These are phyloP conservation scores for Pecten maximus DNA, from an alignment of 2,888 invertebrate genomes.

Conservation along the genomic window DNA sequence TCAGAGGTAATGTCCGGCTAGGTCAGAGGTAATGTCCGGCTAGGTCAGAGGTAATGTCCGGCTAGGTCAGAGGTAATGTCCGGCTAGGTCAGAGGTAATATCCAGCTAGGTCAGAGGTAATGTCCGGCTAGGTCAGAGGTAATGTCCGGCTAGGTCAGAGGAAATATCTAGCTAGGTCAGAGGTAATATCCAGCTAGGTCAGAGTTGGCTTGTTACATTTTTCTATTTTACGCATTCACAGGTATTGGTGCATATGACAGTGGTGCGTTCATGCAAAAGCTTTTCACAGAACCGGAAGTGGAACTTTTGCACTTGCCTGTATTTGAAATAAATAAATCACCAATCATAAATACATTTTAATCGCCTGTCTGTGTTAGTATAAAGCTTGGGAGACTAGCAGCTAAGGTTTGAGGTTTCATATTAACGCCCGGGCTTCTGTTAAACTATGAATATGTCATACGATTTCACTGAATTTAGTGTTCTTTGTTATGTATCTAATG, in stretches of 20 bases:
- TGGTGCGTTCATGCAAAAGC: neutral
- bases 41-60: too few species aligned
- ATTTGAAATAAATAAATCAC: neutral
- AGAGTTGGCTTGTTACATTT: neutral
- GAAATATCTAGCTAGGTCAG: too few species aligned
- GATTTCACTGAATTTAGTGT: neutral
- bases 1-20: too few species aligned
- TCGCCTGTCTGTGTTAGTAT: neutral
- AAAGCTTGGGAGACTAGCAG: neutral
- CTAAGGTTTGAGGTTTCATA: neutral
- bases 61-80: too few species aligned
- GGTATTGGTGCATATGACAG: neutral
- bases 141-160: too few species aligned
- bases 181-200: neutral
- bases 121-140: too few species aligned
- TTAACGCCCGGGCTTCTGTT: neutral
- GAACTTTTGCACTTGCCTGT: neutral
- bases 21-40: too few species aligned
- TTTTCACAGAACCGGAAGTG: neutral
- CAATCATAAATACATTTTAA: neutral
- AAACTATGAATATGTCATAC: neutral
- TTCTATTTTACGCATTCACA: neutral
- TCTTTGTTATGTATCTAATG: neutral
- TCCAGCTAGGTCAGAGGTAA: too few species aligned
- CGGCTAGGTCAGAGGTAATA: too few species aligned